Conservation (phyloP, 2,113 vertebrate species). For the Hippocampus abdominalis region DNA sequence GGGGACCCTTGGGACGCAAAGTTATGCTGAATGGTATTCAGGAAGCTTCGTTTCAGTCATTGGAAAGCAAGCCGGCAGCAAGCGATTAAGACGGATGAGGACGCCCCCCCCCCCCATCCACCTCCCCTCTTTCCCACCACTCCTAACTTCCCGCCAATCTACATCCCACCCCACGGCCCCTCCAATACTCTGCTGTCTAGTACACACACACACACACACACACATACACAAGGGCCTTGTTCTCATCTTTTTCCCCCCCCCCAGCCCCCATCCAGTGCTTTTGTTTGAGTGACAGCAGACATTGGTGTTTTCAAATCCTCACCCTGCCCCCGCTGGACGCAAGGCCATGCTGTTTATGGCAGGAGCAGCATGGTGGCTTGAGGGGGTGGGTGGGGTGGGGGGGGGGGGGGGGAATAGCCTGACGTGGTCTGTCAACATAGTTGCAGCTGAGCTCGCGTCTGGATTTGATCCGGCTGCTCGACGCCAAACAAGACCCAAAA, state of each 20-base stretch:
- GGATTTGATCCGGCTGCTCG: background rate
- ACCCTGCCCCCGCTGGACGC: conserved; percentile 32
- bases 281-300: conserved; percentile 59
- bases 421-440: conserved; percentile 10
- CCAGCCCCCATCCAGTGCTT: conserved; percentile 47
- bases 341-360: conserved; percentile 65
- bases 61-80: conserved; percentile 22
- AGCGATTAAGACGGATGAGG: conserved; percentile 48
- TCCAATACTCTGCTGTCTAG: conserved; percentile 31
- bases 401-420: conserved; percentile 34
- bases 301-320: conserved; percentile 57
- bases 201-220: conserved; percentile 15
- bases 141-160: conserved; percentile 43
- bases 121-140: conserved; percentile 37
- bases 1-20: conserved; percentile 20
- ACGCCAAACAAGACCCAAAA: background rate
- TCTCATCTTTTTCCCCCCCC: conserved; percentile 45
- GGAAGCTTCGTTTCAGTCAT: conserved; percentile 6
- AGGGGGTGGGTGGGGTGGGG: conserved; percentile 25
- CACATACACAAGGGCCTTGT: conserved; percentile 46
- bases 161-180: conserved; percentile 13
- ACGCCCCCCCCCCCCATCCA: conserved; percentile 13
- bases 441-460: conserved; percentile 10
- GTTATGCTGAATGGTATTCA: conserved; percentile 2
- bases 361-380: conserved; percentile 30